Percentiles rank a stretch among this genome's conserved stretches.
These are phyloP conservation scores for Nannoperca australis DNA, from an alignment of 2,797 vertebrate species.

Conservation along the genomic window DNA sequence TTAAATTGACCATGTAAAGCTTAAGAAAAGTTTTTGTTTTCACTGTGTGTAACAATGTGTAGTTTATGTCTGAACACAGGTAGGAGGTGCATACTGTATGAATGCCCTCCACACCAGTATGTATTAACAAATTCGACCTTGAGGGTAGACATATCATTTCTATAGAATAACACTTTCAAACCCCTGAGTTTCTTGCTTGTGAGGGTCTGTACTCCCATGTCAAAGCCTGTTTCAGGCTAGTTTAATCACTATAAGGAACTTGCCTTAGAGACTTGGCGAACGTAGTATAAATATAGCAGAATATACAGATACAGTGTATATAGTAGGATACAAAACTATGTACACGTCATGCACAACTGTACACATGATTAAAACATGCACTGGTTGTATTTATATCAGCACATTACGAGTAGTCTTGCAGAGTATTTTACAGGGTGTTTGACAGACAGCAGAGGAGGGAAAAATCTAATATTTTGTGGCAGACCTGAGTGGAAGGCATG, in stretches of 20 bases:
- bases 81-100: conserved; percentile 38
- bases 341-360: conserved; percentile 43
- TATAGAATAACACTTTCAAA: conserved; percentile 1
- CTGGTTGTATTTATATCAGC: conserved; percentile 35
- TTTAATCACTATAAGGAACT: conserved; percentile 58
- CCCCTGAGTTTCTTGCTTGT: background rate
- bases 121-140: background rate
- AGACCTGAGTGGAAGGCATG: conserved; percentile 50
- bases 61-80: conserved; percentile 33
- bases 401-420: conserved; percentile 19
- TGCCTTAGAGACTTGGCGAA: conserved; percentile 52
- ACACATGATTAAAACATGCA: conserved; percentile 40
- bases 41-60: background rate
- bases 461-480: conserved; percentile 48
- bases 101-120: conserved; percentile 1
- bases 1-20: conserved; percentile 8
- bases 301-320: conserved; percentile 51
- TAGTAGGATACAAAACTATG: conserved; percentile 57
- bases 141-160: background rate
- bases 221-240: conserved; percentile 31
- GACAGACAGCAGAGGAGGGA: conserved; percentile 50
- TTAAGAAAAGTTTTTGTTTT: background rate
- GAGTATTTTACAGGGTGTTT: conserved; percentile 28
- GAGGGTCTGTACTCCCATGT: conserved; percentile 1
- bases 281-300: conserved; percentile 57